Base-by-base conservation (phyloP, 2,888 invertebrate species). In the Heliconius ethilla region DNA sequence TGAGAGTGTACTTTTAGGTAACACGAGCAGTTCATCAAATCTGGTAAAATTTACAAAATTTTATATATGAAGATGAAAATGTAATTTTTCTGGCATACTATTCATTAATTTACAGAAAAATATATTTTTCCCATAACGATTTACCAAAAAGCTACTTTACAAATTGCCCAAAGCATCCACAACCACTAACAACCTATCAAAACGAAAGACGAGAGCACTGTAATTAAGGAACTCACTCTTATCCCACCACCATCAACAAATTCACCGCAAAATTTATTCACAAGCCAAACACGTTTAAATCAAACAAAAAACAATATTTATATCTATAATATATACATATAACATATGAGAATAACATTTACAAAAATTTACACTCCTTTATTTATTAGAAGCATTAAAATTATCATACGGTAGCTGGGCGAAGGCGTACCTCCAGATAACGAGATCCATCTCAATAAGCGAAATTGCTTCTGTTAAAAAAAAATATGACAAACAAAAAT, bases 401-500 rank as follows among this genome's bases (percentile, higher is more conserved):
- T 80, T 80, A 80, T 78, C 78, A 75, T 75, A 75, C 73, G 73
- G 69, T 70, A 70, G 70, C 70, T 67, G 78, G 78, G 78, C 74
- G 69, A 75, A 78, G 65, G 66, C 59, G 70, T 27, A 11, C n/a
- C 22, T 59, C 59, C 62, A 67, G 82, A 82, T 82, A 82, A 81
- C 59, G 77, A 78, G 76, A 80, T 80, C 78, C 80, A 79, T 80
- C 76, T 76, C 77, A 78, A 81, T 77, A 78, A 82, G 77, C 81
- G 79, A 81, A 81, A 79, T 79, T 78, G 76, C 77, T 79, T 76
- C 79, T 79, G 81, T 77, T 45, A 76, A 80, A 78, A 40, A n/a
- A 73, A 74, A 78, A 69, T n/a, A 55, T 78, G 75, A 78, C 62
- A 65, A 85, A 84, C 83, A 85, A 81, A 84, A 84, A 77, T 51